These are phyloP conservation scores for Drosophila bunnanda DNA, from an alignment of 2,888 invertebrate species.

Conservation along the genomic window DNA sequence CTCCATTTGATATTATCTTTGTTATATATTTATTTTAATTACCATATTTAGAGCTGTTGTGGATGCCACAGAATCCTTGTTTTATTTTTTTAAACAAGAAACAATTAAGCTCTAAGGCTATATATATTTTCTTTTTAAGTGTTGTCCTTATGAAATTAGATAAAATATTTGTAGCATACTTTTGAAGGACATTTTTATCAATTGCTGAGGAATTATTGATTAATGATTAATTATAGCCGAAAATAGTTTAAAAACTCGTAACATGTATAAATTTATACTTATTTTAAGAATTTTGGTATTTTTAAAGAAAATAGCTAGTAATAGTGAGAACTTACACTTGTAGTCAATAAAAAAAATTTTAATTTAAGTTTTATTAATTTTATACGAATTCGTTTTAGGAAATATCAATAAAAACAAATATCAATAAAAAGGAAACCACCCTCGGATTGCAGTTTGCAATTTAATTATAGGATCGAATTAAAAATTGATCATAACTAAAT, in stretches of 20 bases:
- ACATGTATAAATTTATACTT: neutral
- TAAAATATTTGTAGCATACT: neutral
- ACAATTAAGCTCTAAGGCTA: neutral
- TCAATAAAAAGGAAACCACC: too few species aligned
- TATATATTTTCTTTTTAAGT: neutral
- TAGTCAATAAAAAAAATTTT: neutral
- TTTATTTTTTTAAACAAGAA: neutral
- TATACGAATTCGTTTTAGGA: neutral
- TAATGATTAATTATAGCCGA: neutral
- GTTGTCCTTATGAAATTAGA: neutral
- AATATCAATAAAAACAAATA: neutral
- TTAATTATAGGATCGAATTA: too few species aligned
- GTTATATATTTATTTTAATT: neutral
- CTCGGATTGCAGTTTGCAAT: too few species aligned
- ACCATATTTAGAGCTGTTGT: neutral
- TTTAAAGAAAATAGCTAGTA: neutral
- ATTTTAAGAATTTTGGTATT: neutral
- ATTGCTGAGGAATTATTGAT: neutral
- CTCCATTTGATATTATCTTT: neutral
- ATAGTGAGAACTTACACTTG: neutral
- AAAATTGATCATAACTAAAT: too few species aligned
- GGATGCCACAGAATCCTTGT: rapidly evolving
- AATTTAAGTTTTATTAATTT: neutral
- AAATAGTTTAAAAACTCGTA: neutral
- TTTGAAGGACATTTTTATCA: neutral